Percentiles rank a stretch among this genome's conserved stretches.
These are phyloP conservation scores for Sebastes baramenuke DNA, from an alignment of 2,797 vertebrate species.

Conservation along the genomic window DNA sequence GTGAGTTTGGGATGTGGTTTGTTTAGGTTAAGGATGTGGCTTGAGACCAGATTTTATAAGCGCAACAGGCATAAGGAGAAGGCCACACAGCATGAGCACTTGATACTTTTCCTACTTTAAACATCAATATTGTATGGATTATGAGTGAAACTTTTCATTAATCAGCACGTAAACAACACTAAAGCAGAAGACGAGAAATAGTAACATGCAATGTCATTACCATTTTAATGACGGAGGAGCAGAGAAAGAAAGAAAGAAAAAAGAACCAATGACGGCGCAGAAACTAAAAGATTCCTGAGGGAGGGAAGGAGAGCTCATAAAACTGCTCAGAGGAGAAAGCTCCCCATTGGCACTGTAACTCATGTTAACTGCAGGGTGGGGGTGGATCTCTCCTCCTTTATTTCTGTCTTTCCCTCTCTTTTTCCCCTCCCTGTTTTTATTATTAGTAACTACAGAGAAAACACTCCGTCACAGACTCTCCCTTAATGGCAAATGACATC, in stretches of 20 bases:
- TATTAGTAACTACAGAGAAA: constrained; percentile 78
- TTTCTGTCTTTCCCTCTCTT: constrained; percentile 58
- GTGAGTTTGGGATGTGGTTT: constrained; percentile 49
- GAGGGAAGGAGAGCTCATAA: constrained; percentile 66
- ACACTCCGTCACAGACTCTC: constrained; percentile 86
- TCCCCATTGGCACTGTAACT: constrained; percentile 81
- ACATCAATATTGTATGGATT: constrained; percentile 9
- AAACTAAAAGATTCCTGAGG: constrained; percentile 63
- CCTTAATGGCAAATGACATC: constrained; percentile 96
- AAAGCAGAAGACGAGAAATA: not conserved
- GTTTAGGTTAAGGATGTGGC: constrained; percentile 44
- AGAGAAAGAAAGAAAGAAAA: constrained; percentile 25
- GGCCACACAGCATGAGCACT: constrained; percentile 28
- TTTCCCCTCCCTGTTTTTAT: constrained; percentile 70
- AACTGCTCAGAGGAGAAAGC: constrained; percentile 57
- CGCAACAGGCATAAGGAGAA: constrained; percentile 9
- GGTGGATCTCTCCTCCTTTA: constrained; percentile 64
- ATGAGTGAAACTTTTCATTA: constrained; percentile 4
- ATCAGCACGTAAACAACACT: constrained; percentile 18
- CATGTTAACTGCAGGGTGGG: constrained; percentile 82
- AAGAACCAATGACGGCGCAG: constrained; percentile 45
- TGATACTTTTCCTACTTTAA: constrained; percentile 1
- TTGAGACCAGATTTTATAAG: constrained; percentile 21
- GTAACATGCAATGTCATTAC: constrained; percentile 20
- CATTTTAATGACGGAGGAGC: constrained; percentile 40